phyloP scores from a whole-genome alignment of 2,113 vertebrate species.

The Neoarius graeffei region DNA sequence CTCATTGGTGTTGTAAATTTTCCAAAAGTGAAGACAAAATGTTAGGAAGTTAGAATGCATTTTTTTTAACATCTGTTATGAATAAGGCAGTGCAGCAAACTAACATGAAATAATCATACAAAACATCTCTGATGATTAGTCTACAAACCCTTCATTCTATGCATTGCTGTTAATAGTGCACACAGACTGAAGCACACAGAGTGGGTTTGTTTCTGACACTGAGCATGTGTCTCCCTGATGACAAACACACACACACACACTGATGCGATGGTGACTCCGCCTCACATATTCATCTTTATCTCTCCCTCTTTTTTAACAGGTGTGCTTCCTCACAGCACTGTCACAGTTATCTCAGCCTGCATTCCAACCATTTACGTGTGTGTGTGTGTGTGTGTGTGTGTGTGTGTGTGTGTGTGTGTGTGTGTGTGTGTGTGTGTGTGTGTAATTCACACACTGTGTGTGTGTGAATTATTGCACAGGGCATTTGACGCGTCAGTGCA shows the following conservation, averaged over 20 bases:
- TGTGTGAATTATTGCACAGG: background rate
- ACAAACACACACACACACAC: background rate
- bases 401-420: slow-evolving; percentile 11
- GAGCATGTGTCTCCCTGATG: slow-evolving; percentile 21
- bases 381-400: slow-evolving; percentile 26
- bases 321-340: slow-evolving; percentile 33
- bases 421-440: slow-evolving; percentile 27
- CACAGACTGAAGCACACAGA: slow-evolving; percentile 2
- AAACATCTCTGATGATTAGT: background rate
- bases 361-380: slow-evolving; percentile 35
- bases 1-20: background rate
- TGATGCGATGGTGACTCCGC: background rate
- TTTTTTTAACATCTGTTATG: background rate
- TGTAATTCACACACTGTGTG: too few species aligned
- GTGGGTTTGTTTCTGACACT: slow-evolving; percentile 32
- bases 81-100: background rate
- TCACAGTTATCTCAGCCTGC: slow-evolving; percentile 35
- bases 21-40: background rate
- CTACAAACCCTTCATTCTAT: slow-evolving; percentile 11
- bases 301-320: slow-evolving; percentile 25
- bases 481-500: too few species aligned
- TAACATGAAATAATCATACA: background rate
- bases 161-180: background rate
- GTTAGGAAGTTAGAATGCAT: background rate
- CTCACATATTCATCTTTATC: slow-evolving; percentile 23